Percentiles rank a stretch among this genome's conserved stretches.
These are phyloP conservation scores for Carpatolechia fugitivella DNA, from an alignment of 2,888 invertebrate genomes.

Conservation along the genomic window DNA sequence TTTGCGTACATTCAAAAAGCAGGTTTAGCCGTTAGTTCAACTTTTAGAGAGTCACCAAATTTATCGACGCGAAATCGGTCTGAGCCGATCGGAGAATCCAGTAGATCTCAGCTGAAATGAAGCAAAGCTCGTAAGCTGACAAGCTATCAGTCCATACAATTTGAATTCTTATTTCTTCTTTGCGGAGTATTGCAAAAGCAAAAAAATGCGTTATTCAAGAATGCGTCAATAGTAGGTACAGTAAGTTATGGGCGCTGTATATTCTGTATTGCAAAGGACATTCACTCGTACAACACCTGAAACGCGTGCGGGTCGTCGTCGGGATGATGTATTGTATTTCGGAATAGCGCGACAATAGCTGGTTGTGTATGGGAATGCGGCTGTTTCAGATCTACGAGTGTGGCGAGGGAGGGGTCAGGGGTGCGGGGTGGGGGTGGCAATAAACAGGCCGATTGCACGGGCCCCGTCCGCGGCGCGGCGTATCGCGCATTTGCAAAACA, in stretches of 20 bases:
- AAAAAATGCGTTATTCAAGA: no score
- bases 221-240: neutral
- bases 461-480: conserved; percentile 25
- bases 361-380: neutral
- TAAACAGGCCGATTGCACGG: conserved; percentile 47
- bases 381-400: neutral
- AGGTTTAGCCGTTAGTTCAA: no score
- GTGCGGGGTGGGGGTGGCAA: conserved; percentile 37
- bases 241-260: neutral
- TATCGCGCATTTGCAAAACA: neutral
- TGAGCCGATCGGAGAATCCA: no score
- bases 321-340: neutral
- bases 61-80: no score
- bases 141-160: no score
- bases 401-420: neutral
- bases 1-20: no score
- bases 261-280: neutral
- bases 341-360: neutral
- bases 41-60: no score
- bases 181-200: no score
- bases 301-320: neutral
- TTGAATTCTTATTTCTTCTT: no score
- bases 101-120: no score
- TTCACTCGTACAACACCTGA: neutral
- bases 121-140: no score